Evolutionary conservation across 1,140 invertebrate species (phyloP).

Genomic region (Diachasmimorpha longicaudata): DNA sequence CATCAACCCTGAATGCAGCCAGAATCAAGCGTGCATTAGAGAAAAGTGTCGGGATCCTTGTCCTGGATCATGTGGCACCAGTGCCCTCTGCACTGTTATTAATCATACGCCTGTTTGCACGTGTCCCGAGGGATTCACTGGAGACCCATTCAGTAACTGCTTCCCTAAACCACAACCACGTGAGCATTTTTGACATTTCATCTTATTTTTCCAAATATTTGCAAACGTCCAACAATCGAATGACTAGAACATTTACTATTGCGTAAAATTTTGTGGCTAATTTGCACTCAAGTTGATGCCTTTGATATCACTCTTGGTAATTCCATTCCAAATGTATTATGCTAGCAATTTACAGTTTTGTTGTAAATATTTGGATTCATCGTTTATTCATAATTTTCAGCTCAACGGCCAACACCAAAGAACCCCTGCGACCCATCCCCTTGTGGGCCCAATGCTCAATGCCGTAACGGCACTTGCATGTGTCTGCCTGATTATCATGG

Average conservation of each 20-base stretch:
- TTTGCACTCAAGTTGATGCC: no score
- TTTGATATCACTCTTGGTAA: no score
- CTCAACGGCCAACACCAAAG: slow-evolving; percentile 46
- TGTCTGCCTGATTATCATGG: slow-evolving; percentile 59
- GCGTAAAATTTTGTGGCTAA: no score
- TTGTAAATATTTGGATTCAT: not conserved
- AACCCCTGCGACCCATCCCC: slow-evolving; percentile 64
- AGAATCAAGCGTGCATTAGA: slow-evolving; percentile 73
- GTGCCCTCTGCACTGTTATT: slow-evolving; percentile 66
- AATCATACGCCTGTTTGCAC: slow-evolving; percentile 67
- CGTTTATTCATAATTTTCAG: slow-evolving; percentile 37
- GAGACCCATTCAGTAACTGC: slow-evolving; percentile 69
- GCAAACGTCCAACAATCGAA: no score
- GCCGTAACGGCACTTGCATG: slow-evolving; percentile 54
- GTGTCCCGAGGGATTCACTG: slow-evolving; percentile 65
- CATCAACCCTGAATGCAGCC: slow-evolving; percentile 76
- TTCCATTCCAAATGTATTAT: no score
- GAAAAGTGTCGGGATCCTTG: slow-evolving; percentile 78
- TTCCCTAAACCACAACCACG: slow-evolving; percentile 59
- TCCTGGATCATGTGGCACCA: slow-evolving; percentile 73
- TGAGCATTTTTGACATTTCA: slow-evolving; percentile 52
- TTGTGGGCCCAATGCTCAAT: slow-evolving; percentile 63
- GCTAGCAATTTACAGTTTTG: not conserved
- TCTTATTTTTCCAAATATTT: not conserved
- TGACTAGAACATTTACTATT: no score